Base-by-base conservation (phyloP, 2,888 invertebrate genomes). In the Podotricha telesiphe region DNA sequence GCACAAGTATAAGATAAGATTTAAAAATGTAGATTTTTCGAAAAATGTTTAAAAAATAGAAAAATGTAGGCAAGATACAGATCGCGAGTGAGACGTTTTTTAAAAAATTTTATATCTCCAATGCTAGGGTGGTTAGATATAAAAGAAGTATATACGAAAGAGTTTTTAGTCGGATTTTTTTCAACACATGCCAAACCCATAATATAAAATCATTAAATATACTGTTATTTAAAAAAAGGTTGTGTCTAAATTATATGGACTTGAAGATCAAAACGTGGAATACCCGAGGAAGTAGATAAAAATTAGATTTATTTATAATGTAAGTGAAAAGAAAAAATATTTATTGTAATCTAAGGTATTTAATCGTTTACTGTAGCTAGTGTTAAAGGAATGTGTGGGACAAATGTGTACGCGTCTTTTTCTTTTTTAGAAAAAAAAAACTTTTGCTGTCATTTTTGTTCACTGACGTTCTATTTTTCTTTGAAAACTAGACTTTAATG, bases 301-400 rank as follows among this genome's bases (percentile, higher is more conserved):
- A 82, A 86, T 83, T 89, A 91, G 89, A 90, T 88, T 87, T 91
- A 91, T 91, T 91, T 91, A 91, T 87, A 83, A 80, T 77, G 71
- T 86, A 91, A 88, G 88, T 81, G 83, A 82, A 89, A 37, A 91
- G 87, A 89, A 91, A 87, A 89, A 89, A 92, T 93, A 93, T 93
- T 93, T 93, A 93, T 92, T 91, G 87, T 86, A 89, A 87, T 73
- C 61, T 62, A 59, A 80, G 76, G 87, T 86, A 88, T 91, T 77
- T 88, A 91, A 88, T 83, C 89, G 72, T 90, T 89, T 89, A 90
- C 89, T 89, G 88, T 90, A 91, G 91, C 77, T 86, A 86, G 85
- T 72, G 61, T 72, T 76, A 79, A 74, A 73, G 74, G 77, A 74
- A 75, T 75, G 73, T 77, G 77, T 77, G 77, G 69, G 76, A 70